Base-by-base conservation (phyloP, 64 coral and sea anemone species). In the Porites australiensis region DNA sequence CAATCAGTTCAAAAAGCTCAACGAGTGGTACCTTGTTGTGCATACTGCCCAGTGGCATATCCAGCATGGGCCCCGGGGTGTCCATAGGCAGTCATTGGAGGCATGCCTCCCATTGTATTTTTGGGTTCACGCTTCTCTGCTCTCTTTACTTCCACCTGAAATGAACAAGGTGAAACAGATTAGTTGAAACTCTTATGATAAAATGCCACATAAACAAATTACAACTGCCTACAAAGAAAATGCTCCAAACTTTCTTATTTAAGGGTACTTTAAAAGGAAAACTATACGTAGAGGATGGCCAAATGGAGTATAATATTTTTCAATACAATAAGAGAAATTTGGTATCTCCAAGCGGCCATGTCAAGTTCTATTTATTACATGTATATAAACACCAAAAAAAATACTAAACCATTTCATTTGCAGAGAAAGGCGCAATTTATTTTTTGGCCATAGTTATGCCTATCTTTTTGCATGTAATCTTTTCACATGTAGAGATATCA, bases 71-170 rank as follows among this genome's bases (percentile, higher is more conserved):
- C 81, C 4, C 62, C 81, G 21, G 44, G 63, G 4, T 88, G 86
- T 18, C 18, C 70, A 59, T 77, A 73, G 6, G 14, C 86, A 73
- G 3, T 58, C 86, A 88, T 88, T 13, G 70, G 70, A 22, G 69
- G 86, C 9, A 77, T 77, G 7, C 51, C 51, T 61, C 70, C 86
- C 19, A 55, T 50, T 4, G 19, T 13, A 50, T 19, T 45, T n/a
- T 77, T 73, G 18, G 86, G 51, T 5, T 88, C 86, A 88, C 86
- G 86, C 50, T 59, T 88, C 69, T 88, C 86, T 13, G 86, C 86
- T 44, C 86, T 73, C 73, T 88, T 88, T 27, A 77, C 86, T 20
- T 88, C 86, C 69, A 88, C 86, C 86, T 88, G 22, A 19, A 44
- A 18, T 22, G 45, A 46, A 48, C 55, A 87, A 72, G 27, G 12